Conservation (phyloP, 2,797 vertebrate genomes). For the Brotogeris chrysoptera region DNA sequence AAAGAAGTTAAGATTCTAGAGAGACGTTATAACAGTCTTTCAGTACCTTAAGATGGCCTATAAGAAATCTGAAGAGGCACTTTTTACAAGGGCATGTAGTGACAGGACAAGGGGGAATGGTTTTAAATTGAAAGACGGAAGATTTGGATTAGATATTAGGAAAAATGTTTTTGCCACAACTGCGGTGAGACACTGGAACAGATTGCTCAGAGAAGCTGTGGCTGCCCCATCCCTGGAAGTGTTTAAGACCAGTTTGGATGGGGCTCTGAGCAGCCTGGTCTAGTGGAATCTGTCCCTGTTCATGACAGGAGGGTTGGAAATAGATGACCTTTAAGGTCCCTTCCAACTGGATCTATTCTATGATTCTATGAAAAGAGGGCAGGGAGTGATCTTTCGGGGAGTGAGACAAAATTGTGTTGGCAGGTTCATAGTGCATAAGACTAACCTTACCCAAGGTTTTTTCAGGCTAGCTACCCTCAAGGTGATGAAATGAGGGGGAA, state of each 20-base stretch:
- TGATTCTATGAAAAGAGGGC: not conserved
- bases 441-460: not conserved
- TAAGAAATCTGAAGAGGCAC: not conserved
- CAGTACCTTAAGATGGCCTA: not conserved
- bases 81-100: not conserved
- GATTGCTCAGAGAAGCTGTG: not conserved
- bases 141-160: not conserved
- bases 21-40: not conserved
- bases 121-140: not conserved
- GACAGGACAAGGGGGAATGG: not conserved
- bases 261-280: not conserved
- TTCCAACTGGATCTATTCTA: not conserved
- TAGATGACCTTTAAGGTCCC: not conserved
- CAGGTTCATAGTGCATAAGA: not conserved
- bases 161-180: not conserved
- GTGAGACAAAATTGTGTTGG: not conserved
- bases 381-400: not conserved
- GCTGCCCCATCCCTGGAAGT: not conserved
- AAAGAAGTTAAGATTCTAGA: not conserved
- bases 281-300: not conserved
- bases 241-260: not conserved
- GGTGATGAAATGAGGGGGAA: slow-evolving; percentile 19
- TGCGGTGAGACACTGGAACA: not conserved
- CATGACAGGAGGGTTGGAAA: not conserved
- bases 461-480: not conserved